These are phyloP conservation scores for Spodoptera litura DNA, from an alignment of 1,140 invertebrate species.

Conservation along the genomic window DNA sequence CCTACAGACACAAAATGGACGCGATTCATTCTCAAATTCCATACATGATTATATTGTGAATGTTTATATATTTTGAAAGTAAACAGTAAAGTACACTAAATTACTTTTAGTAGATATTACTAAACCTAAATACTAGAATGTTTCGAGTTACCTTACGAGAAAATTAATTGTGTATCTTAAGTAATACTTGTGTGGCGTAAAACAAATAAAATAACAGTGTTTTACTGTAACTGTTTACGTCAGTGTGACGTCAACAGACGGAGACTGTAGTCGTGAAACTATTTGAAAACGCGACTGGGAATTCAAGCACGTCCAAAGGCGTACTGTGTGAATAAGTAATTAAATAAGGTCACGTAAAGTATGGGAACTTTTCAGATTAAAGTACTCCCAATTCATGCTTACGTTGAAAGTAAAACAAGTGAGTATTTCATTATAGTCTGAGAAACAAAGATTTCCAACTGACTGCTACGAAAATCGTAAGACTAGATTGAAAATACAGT, in stretches of 20 bases:
- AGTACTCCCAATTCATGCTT: not conserved
- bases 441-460: not conserved
- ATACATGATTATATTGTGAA: not conserved
- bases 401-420: not conserved
- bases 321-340: conserved; percentile 9
- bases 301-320: conserved; percentile 3
- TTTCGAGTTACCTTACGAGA: conserved; percentile 21
- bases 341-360: conserved; percentile 17
- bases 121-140: conserved; percentile 36
- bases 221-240: conserved; percentile 9
- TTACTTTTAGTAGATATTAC: conserved; percentile 16
- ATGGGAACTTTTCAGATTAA: conserved; percentile 3
- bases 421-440: not conserved
- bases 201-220: not conserved
- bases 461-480: conserved; percentile 11
- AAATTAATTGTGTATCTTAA: conserved; percentile 21
- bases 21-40: not conserved
- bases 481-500: not conserved
- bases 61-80: not conserved
- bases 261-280: conserved; percentile 16
- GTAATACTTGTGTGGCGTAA: conserved; percentile 1
- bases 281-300: conserved; percentile 37
- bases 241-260: conserved; percentile 8
- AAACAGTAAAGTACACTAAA: conserved; percentile 11
- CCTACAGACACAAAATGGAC: not conserved